phyloP scores from a whole-genome alignment of 1,140 invertebrate genomes.

The Zaprionus capensis region DNA sequence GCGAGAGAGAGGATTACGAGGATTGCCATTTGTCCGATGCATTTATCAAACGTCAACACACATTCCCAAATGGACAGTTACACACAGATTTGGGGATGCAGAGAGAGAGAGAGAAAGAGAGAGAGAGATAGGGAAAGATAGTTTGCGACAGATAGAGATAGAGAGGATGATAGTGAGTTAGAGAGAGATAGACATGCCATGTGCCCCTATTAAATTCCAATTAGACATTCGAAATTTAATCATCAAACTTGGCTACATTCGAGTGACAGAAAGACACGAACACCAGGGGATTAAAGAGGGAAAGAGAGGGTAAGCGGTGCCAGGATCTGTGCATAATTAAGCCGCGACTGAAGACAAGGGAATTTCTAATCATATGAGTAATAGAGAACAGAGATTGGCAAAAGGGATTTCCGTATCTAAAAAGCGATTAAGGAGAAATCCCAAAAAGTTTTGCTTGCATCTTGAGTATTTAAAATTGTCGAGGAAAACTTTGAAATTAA shows the following conservation, averaged over 20 bases:
- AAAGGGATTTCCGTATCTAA: neutral
- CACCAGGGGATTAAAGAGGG: no score
- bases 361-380: conserved; percentile 17
- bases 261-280: neutral
- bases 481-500: neutral
- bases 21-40: conserved; percentile 49
- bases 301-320: neutral
- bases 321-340: conserved; percentile 6
- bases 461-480: no score
- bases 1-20: conserved; percentile 61
- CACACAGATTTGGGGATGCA: neutral
- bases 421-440: neutral
- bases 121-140: neutral
- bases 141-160: neutral
- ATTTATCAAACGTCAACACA: conserved; percentile 57
- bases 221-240: conserved; percentile 69
- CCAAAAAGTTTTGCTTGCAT: no score
- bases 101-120: neutral
- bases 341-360: conserved; percentile 2
- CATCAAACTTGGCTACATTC: conserved; percentile 50
- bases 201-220: conserved; percentile 59
- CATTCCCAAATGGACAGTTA: conserved; percentile 3
- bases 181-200: neutral
- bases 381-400: neutral
- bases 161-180: neutral